These are phyloP conservation scores for Alcis repandata DNA, from an alignment of 2,888 invertebrate genomes.

Conservation along the genomic window DNA sequence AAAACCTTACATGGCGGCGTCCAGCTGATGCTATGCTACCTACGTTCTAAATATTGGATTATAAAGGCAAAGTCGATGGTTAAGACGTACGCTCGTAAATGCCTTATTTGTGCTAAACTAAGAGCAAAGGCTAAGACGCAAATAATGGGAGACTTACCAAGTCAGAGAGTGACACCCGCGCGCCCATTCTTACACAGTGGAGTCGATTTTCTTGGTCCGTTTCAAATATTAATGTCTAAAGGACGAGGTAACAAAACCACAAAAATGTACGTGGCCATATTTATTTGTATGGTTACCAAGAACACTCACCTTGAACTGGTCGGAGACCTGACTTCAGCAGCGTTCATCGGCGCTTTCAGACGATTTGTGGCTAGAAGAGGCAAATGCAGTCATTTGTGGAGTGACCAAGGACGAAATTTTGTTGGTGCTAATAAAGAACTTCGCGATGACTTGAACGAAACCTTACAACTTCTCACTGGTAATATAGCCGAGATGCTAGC, in stretches of 20 bases:
- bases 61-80: constrained; percentile 42
- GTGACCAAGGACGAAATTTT: constrained; percentile 49
- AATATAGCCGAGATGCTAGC: neutral
- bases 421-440: constrained; percentile 44
- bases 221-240: constrained; percentile 41
- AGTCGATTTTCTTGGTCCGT: constrained; percentile 51
- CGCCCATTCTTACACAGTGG: constrained; percentile 46
- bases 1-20: constrained; percentile 46
- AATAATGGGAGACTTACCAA: constrained; percentile 52
- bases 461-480: neutral
- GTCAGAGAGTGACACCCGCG: constrained; percentile 42
- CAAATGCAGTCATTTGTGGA: constrained; percentile 41
- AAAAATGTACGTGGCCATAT: constrained; percentile 51
- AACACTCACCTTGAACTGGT: constrained; percentile 57
- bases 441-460: neutral
- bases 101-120: constrained; percentile 44
- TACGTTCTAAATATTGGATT: constrained; percentile 52
- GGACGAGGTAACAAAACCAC: constrained; percentile 45
- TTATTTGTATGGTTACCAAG: constrained; percentile 49
- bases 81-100: constrained; percentile 41
- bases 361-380: constrained; percentile 48
- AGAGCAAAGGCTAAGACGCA: constrained; percentile 41
- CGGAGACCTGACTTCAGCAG: constrained; percentile 50
- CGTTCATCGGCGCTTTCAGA: constrained; percentile 47
- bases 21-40: constrained; percentile 46